Percentiles rank a stretch among this genome's conserved stretches.
Conservation (phyloP, 2,888 invertebrate species). For the Nephrocerus scutellatus region DNA sequence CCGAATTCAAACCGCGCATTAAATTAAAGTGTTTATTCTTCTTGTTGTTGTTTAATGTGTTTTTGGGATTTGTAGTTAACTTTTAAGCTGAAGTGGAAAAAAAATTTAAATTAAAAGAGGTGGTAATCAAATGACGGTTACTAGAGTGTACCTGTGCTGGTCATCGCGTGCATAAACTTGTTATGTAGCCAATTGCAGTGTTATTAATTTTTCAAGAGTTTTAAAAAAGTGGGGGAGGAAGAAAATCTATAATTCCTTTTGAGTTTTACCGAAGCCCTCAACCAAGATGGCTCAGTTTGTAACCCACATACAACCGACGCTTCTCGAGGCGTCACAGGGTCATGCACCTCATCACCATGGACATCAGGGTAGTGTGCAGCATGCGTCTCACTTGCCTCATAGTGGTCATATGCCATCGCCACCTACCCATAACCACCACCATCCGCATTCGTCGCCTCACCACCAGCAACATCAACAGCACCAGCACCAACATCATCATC, state of each 20-base stretch:
- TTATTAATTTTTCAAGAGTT: too few species aligned
- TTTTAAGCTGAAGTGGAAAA: too few species aligned
- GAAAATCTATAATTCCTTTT: not conserved
- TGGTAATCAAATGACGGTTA: too few species aligned
- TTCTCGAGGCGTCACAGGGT: conserved; percentile 53
- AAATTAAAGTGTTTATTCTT: too few species aligned
- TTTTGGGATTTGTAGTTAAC: conserved; percentile 18
- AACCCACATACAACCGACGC: conserved; percentile 54
- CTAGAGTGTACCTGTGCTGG: too few species aligned
- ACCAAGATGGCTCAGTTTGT: conserved; percentile 55
- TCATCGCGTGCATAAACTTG: conserved; percentile 1
- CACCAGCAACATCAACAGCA: conserved; percentile 22
- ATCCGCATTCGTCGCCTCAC: conserved; percentile 31
- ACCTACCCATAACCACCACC: conserved; percentile 40
- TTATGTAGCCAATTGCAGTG: conserved; percentile 1
- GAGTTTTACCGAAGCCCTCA: not conserved
- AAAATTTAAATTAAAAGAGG: too few species aligned
- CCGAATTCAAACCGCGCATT: conserved; percentile 1
- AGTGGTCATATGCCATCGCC: conserved; percentile 49
- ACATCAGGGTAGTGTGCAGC: conserved; percentile 47
- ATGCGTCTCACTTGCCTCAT: conserved; percentile 46
- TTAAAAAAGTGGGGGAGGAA: too few species aligned
- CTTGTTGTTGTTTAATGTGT: conserved; percentile 2
- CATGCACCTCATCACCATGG: conserved; percentile 52
- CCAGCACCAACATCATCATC: conserved; percentile 20